These are phyloP conservation scores for Sylvietta virens DNA, from an alignment of 2,113 vertebrate species.

Conservation along the genomic window DNA sequence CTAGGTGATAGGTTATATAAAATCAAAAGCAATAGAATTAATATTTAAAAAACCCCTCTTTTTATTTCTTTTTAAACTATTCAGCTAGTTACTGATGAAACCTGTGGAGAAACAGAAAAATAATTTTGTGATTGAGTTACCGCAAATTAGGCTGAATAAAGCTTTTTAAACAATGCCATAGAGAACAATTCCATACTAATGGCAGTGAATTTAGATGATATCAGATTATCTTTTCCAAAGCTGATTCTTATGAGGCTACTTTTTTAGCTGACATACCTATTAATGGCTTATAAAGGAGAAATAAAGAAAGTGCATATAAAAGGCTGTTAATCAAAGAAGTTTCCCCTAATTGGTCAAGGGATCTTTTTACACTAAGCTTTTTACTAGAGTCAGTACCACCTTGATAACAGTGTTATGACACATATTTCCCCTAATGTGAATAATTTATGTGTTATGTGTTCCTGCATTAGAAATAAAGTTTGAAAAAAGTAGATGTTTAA, in stretches of 20 bases:
- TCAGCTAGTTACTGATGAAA: neutral
- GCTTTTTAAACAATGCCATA: neutral
- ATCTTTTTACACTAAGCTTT: neutral
- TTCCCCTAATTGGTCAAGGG: neutral
- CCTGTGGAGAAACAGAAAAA: neutral
- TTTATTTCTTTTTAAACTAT: neutral
- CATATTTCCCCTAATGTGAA: neutral
- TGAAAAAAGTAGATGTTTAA: neutral
- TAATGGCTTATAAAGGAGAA: neutral
- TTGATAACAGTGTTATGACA: neutral
- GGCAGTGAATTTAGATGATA: neutral
- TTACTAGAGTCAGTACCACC: neutral
- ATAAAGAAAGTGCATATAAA: neutral
- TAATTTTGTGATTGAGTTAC: neutral
- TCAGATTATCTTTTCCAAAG: neutral
- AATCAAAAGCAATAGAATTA: neutral
- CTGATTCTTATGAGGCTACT: neutral
- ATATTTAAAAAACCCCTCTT: fast-evolving
- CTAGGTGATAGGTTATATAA: neutral
- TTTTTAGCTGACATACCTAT: neutral
- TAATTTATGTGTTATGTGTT: neutral
- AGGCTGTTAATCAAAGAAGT: neutral
- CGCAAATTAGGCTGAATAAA: neutral
- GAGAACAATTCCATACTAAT: constrained; percentile 2
- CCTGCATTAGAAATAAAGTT: neutral